Percentiles rank a stretch among this genome's conserved stretches.
Evolutionary conservation across 2,888 invertebrate genomes (phyloP).

Genomic region (Tenthredo distinguenda): DNA sequence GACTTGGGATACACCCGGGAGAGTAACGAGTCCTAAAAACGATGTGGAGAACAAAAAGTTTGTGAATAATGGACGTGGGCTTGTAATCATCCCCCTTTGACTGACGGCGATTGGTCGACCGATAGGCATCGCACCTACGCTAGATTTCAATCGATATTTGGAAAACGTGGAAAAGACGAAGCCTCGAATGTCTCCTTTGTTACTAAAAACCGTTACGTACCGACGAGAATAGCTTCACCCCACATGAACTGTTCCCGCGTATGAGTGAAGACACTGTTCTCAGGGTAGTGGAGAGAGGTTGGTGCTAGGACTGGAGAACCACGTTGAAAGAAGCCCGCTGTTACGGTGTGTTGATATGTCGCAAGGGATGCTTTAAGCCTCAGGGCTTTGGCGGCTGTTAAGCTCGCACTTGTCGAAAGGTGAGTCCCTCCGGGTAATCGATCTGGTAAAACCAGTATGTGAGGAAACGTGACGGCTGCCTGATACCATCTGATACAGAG

Average conservation of each 20-base stretch:
- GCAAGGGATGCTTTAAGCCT: slow-evolving; percentile 58
- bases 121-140: not conserved
- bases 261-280: slow-evolving; percentile 53
- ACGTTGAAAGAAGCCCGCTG: slow-evolving; percentile 54
- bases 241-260: slow-evolving; percentile 63
- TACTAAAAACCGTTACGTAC: slow-evolving; percentile 54
- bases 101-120: not conserved
- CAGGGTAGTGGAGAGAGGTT: slow-evolving; percentile 60
- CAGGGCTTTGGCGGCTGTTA: slow-evolving; percentile 57
- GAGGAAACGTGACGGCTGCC: slow-evolving; percentile 63
- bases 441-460: slow-evolving; percentile 58
- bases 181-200: not conserved
- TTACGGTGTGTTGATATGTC: slow-evolving; percentile 61
- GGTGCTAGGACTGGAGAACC: slow-evolving; percentile 62
- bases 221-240: slow-evolving; percentile 63
- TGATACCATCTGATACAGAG: slow-evolving; percentile 62
- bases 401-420: slow-evolving; percentile 56
- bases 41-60: not conserved
- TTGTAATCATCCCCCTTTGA: not conserved
- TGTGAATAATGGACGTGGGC: not conserved
- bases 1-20: slow-evolving; percentile 58
- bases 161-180: not conserved
- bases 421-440: slow-evolving; percentile 60
- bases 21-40: slow-evolving; percentile 59
- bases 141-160: not conserved